Base-by-base conservation (phyloP, 2,797 vertebrate genomes). In the Falco concolor region DNA sequence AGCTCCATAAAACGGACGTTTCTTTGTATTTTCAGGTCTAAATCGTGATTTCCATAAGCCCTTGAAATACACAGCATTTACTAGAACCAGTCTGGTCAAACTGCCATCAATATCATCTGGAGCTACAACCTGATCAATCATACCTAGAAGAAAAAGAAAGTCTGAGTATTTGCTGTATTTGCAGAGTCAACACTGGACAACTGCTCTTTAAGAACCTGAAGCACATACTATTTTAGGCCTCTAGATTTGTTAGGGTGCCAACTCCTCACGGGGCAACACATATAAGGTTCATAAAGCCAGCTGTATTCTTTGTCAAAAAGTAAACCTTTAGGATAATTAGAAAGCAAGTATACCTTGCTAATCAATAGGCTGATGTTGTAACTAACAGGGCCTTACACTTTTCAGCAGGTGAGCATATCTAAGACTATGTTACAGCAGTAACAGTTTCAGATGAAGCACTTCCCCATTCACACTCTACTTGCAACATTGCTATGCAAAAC, bases 1-100 rank as follows among this genome's bases (percentile, higher is more conserved):
- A 12, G 98, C 98, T 11, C 96, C 97, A 42, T 97, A 97, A 60
- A 99, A 99, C 0, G 98, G 97, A 15, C 98, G 98, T 64, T 98
- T 98, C 97, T 99, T 99, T n/a, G 99, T 99, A 96, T 98, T 99
- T 96, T 99, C 98, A 1, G 98, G 98, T 79, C 98, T 98, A 96
- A 99, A 99, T 67, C 99, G 98, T 3, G 99, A 99, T 90, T 99
- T 99, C 99, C 99, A 99, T 28, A 99, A 93, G 40, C 99, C 99
- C 98, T 99, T 99, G 97, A 99, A 99, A 97, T 99, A 99, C 75
- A 99, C 98, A 0, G 99, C 98, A 59, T 99, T 99, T 76, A 99
- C 98, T 18, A 98, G 95, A 18, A 99, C 98, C 92, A 99, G 96
- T 14, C 98, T 98, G 81, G 99, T 99, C 90, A 99, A 67, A 36